Conservation (phyloP, 1,140 invertebrate species). For the Drosophila mayri region DNA sequence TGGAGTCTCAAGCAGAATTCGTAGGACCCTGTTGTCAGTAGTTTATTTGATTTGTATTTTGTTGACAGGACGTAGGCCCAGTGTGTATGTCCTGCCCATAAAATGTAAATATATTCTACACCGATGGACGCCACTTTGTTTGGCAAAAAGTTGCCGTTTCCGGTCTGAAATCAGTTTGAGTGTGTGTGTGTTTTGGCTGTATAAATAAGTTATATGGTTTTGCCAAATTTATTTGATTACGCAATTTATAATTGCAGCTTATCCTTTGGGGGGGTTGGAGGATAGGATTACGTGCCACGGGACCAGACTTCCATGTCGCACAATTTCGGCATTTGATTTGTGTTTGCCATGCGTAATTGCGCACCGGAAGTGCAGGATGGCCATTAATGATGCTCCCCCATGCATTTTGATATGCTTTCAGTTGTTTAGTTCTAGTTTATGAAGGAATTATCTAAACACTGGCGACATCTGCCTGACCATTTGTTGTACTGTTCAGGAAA, state of each 20-base stretch:
- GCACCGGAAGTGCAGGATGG: conserved; percentile 66
- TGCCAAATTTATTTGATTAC: conserved; percentile 73
- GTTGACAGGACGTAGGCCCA: conserved; percentile 37
- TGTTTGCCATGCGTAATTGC: conserved; percentile 79
- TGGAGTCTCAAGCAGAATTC: conserved; percentile 9
- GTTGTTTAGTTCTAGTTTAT: conserved; percentile 20
- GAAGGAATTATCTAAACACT: not conserved
- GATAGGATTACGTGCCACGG: conserved; percentile 40
- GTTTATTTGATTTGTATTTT: conserved; percentile 69
- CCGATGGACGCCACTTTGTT: conserved; percentile 23
- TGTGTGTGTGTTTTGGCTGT: conserved; percentile 35
- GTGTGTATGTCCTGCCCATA: conserved; percentile 32
- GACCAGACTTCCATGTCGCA: conserved; percentile 61
- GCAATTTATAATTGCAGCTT: conserved; percentile 73
- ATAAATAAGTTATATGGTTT: conserved; percentile 68
- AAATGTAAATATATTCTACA: conserved; percentile 53
- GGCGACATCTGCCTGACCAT: conserved; percentile 36
- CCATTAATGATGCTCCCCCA: conserved; percentile 66
- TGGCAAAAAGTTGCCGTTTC: conserved; percentile 25
- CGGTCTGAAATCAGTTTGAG: conserved; percentile 13
- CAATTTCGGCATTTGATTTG: conserved; percentile 63
- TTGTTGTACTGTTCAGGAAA: not conserved
- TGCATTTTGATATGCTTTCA: conserved; percentile 31
- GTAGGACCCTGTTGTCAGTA: conserved; percentile 22
- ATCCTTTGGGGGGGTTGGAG: conserved; percentile 26